Base-by-base conservation (phyloP, 2,888 invertebrate species). In the Leucoma salicis region DNA sequence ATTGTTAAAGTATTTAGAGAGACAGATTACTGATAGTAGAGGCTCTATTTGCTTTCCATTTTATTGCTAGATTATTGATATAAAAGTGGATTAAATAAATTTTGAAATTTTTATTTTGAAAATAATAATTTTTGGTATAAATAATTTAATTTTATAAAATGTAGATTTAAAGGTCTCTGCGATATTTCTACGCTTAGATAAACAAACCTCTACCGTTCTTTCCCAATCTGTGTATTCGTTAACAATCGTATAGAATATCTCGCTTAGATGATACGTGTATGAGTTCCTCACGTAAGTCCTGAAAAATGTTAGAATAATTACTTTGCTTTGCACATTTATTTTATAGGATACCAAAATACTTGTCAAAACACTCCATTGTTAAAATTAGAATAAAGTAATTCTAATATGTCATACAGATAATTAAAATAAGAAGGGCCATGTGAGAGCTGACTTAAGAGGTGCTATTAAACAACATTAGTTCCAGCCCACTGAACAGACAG, bases 191-290 rank as follows among this genome's bases (percentile, higher is more conserved):
- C 53, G 53, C 45, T 63, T 62, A 70, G 57, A 57, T 50, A 83
- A 81, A 86, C 84, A 87, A 87, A 89, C 86, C 83, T 88, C 91
- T 71, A 96, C 95, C 64, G 96, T 96, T 78, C 95, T 91, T 81
- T 97, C 97, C 99, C 99, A 99, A 82, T 99, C 98, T 44, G 98
- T 99, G 87, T 99, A 99, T 74, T 99, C 98, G 81, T 98, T 98
- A 58, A 97, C 95, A 42, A 98, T 95, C 57, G 99, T 97, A 80
- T 96, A 96, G 90, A 97, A 97, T 70, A 99, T 98, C 86, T 99
- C 98, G 74, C 97, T 97, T 62, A 98, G 91, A 81, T 99, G 99
- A 87, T 96, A 98, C 52, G 95, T 95, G 87, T 97, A 99, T 21
- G 97, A 95, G 84, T 99, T 98, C 48, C 98, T 92, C 39, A 99